Evolutionary conservation across 2,113 vertebrate species (phyloP), one percentile per base, ranked within the genome.

Genomic region (Anolis sagrei): DNA sequence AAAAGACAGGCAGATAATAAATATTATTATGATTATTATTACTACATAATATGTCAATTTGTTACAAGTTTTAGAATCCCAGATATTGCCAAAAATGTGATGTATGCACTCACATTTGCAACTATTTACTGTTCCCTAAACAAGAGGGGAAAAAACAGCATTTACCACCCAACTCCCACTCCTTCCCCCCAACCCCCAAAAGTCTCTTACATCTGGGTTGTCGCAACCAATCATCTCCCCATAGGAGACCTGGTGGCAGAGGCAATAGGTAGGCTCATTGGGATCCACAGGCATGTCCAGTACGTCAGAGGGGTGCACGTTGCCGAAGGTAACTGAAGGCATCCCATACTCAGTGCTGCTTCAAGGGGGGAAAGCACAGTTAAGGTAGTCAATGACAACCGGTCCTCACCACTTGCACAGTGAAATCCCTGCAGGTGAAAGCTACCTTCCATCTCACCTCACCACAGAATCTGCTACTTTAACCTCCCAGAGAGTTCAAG

Each of bases 201-300:
- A 81, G 51, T 89, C 86, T 96, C 98, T 98, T 94, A 99, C 98
- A 80, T 99, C 98, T 48, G 98, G 97, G 92, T 99, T 99, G 95
- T 99, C 98, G 79, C 98, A 99, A 96, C 98, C 98, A 25, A 99
- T 99, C 98, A 99, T 99, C 95, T 99, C 98, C 92, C 98, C 98
- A 11, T 99, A 99, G 85, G 98, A 99, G 61, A 99, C 98, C 95
- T 99, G 98, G 95, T 98, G 98, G 93, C 98, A 99, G 90, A 99
- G 97, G 95, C 98, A 99, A 95, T 99, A 99, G 27, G 98, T 99
- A 83, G 98, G 98, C 88, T 99, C 99, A 68, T 99, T 99, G 90
- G 99, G 99, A 89, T 99, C 99, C 93, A 99, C 99, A 0, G 99
- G 99, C 99, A 99, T 99, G 94, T 99, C 99, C 95, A 99, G 92